phyloP scores from a whole-genome alignment of 1,140 invertebrate genomes.

The Neotoxoptera formosana region DNA sequence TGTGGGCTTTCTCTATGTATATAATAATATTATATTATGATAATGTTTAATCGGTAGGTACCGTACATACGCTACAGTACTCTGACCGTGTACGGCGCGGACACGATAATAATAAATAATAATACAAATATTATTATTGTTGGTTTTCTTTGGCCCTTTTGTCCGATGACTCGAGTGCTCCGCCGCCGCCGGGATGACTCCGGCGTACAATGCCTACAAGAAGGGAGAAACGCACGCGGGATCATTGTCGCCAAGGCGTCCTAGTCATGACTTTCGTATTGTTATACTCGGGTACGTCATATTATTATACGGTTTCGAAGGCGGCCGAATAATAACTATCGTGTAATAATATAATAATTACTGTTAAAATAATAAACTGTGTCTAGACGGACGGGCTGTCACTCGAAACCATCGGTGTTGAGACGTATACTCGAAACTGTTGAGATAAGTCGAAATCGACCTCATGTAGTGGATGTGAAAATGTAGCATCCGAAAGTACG shows the following conservation, averaged over 20 bases:
- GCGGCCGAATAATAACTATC: not conserved
- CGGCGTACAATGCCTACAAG: not conserved
- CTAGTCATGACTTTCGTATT: slow-evolving; percentile 42
- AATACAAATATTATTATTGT: slow-evolving; percentile 42
- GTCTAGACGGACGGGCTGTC: not conserved
- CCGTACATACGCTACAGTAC: not conserved
- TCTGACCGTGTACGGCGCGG: not conserved
- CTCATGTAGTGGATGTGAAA: not conserved
- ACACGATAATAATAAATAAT: slow-evolving; percentile 19
- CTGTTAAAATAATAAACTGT: slow-evolving; percentile 29
- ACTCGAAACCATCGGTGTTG: not conserved
- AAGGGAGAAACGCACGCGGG: not conserved
- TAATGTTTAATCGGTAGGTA: not conserved
- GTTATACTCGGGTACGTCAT: not conserved
- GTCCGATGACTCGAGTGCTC: not conserved
- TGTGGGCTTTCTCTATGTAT: not conserved
- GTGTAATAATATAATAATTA: not conserved
- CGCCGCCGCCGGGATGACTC: not conserved
- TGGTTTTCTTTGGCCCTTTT: slow-evolving; percentile 13
- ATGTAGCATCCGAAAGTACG: not conserved
- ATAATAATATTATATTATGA: not conserved
- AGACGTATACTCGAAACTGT: not conserved
- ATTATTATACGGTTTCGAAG: not conserved
- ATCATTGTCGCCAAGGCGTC: not conserved
- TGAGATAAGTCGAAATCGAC: not conserved